A percentile compares a stretch with the other conserved stretches of the same genome.
Conservation (phyloP, 2,888 invertebrate genomes). For the Brassicogethes aeneus region DNA sequence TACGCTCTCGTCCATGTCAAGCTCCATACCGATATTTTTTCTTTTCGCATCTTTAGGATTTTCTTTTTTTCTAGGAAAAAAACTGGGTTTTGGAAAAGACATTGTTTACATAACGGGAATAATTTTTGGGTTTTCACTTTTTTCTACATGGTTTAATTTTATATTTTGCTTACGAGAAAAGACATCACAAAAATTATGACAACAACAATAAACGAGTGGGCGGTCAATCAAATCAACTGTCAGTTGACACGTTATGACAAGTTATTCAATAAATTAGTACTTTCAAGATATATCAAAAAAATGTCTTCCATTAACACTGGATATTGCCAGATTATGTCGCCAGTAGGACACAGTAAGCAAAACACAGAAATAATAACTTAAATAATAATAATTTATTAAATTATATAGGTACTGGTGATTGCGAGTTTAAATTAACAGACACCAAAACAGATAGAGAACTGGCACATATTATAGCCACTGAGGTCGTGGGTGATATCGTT, state of each 20-base stretch:
- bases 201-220: no score
- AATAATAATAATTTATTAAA: background rate
- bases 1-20: constrained; percentile 33
- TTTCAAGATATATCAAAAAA: no score
- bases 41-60: background rate
- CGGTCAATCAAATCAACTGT: no score
- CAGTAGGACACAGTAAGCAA: background rate
- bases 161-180: no score
- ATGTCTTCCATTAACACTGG: constrained; percentile 1
- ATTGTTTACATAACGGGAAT: no score
- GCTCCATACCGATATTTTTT: constrained; percentile 29
- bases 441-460: constrained; percentile 13
- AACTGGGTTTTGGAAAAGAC: no score
- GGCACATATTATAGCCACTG: constrained; percentile 25
- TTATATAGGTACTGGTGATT: constrained; percentile 15
- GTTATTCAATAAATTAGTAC: no score
- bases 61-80: background rate
- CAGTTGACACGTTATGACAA: no score
- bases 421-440: constrained; percentile 13
- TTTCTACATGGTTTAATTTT: no score
- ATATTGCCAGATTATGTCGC: background rate
- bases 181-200: no score
- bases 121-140: no score
- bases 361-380: background rate
- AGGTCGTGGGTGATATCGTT: constrained; percentile 35